Conservation (phyloP, 2,797 vertebrate species). For the Numenius phaeopus region DNA sequence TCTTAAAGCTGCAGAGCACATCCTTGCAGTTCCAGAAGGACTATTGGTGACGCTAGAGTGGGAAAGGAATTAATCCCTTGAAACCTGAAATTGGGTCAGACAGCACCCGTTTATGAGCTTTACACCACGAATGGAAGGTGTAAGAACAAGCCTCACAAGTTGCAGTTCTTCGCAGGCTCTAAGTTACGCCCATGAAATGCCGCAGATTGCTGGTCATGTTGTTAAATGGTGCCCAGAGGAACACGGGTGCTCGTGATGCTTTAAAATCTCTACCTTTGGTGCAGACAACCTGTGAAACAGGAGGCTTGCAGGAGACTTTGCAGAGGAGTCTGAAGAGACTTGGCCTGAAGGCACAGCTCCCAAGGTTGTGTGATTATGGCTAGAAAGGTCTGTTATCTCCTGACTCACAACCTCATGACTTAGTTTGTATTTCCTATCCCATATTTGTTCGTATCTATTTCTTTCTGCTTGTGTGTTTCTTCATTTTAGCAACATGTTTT, state of each 20-base stretch:
- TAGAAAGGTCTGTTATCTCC: neutral
- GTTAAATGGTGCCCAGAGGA: neutral
- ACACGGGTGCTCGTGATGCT: fast-evolving
- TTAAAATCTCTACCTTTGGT: neutral
- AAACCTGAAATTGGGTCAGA: neutral
- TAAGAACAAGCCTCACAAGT: neutral
- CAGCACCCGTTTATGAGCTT: neutral
- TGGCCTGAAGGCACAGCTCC: neutral
- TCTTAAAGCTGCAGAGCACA: neutral
- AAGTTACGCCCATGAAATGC: fast-evolving
- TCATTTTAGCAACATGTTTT: neutral
- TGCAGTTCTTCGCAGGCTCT: neutral
- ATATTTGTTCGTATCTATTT: neutral
- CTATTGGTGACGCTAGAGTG: neutral
- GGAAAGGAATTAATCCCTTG: neutral
- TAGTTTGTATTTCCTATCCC: neutral
- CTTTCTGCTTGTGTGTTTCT: neutral
- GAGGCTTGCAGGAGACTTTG: neutral
- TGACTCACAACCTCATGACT: neutral
- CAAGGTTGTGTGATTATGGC: neutral
- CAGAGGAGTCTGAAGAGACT: neutral
- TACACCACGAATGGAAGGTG: neutral
- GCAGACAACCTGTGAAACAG: neutral
- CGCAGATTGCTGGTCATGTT: neutral
- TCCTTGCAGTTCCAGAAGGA: neutral